Evolutionary conservation across 2,113 vertebrate species (phyloP).

Genomic region (Mixornis gularis): DNA sequence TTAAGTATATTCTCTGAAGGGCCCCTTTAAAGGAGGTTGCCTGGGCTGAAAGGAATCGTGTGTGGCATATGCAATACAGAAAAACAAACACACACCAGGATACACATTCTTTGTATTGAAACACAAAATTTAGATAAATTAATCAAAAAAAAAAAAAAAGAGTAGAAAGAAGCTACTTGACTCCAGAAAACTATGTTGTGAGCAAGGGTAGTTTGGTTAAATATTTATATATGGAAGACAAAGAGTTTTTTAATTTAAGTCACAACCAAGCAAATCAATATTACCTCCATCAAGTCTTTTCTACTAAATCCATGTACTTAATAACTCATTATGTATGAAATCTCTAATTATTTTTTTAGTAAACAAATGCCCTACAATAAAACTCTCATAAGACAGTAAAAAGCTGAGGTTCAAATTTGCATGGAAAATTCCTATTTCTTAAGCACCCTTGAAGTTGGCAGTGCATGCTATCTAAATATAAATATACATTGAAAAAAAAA

Average conservation of each 20-base stretch:
- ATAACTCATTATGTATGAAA: not conserved
- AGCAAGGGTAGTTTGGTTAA: not conserved
- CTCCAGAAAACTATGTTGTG: not conserved
- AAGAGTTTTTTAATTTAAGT: not conserved
- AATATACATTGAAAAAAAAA: not conserved
- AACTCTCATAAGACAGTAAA: not conserved
- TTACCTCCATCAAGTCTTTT: not conserved
- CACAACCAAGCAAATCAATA: not conserved
- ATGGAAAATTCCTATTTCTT: not conserved
- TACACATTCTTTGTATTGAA: not conserved
- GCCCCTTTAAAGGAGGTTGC: not conserved
- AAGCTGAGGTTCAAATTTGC: not conserved
- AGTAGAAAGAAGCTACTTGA: not conserved
- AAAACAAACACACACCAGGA: not conserved
- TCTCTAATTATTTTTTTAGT: not conserved
- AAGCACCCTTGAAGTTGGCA: not conserved
- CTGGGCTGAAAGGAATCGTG: not conserved
- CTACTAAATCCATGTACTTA: not conserved
- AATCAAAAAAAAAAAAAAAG: not conserved
- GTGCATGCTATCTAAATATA: not conserved
- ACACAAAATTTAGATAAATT: not conserved
- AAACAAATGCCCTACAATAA: not conserved
- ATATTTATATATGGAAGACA: not conserved
- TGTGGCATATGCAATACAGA: not conserved
- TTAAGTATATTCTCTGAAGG: not conserved